Evolutionary conservation across 2,888 invertebrate genomes (phyloP), one percentile per base, ranked within the genome.

Genomic region (Lymantria monacha): DNA sequence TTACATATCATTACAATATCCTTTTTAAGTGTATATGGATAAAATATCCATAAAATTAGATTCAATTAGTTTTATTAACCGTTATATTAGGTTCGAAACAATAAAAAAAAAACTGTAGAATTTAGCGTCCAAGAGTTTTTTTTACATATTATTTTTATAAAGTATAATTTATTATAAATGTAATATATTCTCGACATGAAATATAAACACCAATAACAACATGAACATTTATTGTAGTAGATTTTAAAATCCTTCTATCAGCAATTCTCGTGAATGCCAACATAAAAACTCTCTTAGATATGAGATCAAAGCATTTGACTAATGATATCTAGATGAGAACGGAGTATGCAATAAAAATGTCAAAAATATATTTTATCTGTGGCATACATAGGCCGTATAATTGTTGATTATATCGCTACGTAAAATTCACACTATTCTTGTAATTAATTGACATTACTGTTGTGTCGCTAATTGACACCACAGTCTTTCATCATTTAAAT

Each of bases 261-360:
- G 58, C 72, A 49, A 52, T 51, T 65, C 61, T 76, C 72, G 74
- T 72, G 66, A 79, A 78, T 74, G 77, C 72, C 74, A 79, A 70
- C 75, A 82, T 81, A 83, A 85, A 84, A 87, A 84, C 79, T 77
- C 81, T 83, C 67, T 66, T 69, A 81, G 79, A 87, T 85, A 79
- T 76, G 85, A 88, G 84, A 84, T 89, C 89, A 89, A 90, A 90
- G 85, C 69, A 55, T 76, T 77, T 83, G 81, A 87, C 76, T 83
- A 83, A 89, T 86, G 83, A 79, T 79, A 86, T 85, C 83, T 80
- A 83, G 81, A 85, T 84, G 81, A 85, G 83, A 87, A 83, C 81
- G 76, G 81, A 81, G 81, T 80, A 74, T 71, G 83, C 79, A 82
- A 87, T 88, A 88, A 87, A 90, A 86, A 72, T 85, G 87, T 84